These are phyloP conservation scores for Callipepla californica DNA, from an alignment of 2,113 vertebrate genomes.

Conservation along the genomic window DNA sequence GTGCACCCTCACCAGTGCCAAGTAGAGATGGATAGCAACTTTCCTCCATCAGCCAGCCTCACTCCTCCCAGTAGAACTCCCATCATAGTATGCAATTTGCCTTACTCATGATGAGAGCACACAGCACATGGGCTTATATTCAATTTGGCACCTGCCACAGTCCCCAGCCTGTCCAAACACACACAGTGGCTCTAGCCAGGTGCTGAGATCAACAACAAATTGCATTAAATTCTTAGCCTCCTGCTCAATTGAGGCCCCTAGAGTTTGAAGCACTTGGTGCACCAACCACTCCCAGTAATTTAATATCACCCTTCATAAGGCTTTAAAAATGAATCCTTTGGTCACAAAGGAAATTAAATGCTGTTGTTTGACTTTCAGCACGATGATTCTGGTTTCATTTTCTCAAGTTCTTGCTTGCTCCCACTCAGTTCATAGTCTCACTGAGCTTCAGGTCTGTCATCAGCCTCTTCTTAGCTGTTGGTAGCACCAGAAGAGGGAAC, in stretches of 20 bases:
- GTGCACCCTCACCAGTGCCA: background rate
- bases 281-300: background rate
- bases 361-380: background rate
- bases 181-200: background rate
- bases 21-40: background rate
- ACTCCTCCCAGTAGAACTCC: background rate
- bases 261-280: background rate
- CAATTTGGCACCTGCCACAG: background rate
- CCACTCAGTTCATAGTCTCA: background rate
- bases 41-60: background rate
- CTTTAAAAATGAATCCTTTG: background rate
- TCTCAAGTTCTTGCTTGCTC: background rate
- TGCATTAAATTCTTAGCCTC: rapidly evolving
- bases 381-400: background rate
- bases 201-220: background rate
- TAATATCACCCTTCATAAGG: background rate
- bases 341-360: background rate
- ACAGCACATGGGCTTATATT: background rate
- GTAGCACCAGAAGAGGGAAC: background rate
- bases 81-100: background rate
- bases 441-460: background rate
- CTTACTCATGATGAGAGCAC: background rate
- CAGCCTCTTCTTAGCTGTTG: background rate
- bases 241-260: background rate
- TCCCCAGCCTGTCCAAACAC: background rate